A percentile compares a stretch with the other conserved stretches of the same genome.
Conservation (phyloP, 64 coral and sea anemone species). For the Astreopora myriophthalma region DNA sequence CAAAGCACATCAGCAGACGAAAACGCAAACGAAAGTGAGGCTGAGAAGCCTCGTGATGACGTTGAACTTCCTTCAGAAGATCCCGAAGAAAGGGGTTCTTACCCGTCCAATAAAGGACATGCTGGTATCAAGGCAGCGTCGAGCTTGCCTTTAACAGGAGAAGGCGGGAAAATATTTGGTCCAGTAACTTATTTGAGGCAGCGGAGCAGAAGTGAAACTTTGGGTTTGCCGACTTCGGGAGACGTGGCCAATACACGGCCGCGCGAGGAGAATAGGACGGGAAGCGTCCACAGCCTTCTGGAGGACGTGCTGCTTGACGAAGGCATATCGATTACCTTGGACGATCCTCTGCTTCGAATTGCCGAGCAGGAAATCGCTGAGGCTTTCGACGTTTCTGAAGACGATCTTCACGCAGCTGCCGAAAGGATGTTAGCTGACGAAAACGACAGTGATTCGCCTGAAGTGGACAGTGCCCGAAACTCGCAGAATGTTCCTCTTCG, state of each 20-base stretch:
- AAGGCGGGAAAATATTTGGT: neutral
- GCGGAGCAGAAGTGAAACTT: slow-evolving; percentile 55
- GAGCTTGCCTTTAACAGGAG: slow-evolving; percentile 16
- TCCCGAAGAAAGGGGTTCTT: neutral
- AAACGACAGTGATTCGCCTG: neutral
- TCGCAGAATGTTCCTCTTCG: slow-evolving; percentile 27
- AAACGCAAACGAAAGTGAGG: slow-evolving; percentile 18
- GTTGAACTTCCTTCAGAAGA: neutral
- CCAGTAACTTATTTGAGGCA: slow-evolving; percentile 13
- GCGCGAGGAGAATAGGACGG: neutral
- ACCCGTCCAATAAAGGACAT: neutral
- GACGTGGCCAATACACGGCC: neutral
- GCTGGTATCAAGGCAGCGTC: slow-evolving; percentile 2
- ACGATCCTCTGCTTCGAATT: slow-evolving; percentile 81
- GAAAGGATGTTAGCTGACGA: slow-evolving; percentile 73
- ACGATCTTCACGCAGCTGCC: slow-evolving; percentile 85
- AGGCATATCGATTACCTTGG: slow-evolving; percentile 61
- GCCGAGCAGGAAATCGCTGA: slow-evolving; percentile 92
- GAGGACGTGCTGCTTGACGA: slow-evolving; percentile 70
- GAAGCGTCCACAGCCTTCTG: slow-evolving; percentile 18
- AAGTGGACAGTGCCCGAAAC: slow-evolving; percentile 2
- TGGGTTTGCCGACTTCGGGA: neutral
- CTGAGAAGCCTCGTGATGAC: neutral
- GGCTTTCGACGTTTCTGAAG: slow-evolving; percentile 93
- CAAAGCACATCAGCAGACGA: slow-evolving; percentile 17